Evolutionary conservation across 2,888 invertebrate genomes (phyloP).

Genomic region (Pyrrhia umbra): DNA sequence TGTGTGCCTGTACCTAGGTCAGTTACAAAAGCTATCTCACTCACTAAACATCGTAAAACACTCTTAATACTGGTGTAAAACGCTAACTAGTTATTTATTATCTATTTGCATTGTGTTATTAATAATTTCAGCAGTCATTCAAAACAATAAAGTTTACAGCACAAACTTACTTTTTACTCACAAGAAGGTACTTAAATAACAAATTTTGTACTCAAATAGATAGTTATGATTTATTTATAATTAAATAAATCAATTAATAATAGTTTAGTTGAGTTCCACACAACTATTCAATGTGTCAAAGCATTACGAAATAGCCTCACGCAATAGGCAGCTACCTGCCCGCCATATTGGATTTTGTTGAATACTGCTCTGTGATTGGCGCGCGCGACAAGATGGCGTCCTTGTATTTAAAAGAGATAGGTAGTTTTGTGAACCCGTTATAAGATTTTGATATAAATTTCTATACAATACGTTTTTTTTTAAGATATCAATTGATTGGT

Average conservation of each 20-base stretch:
- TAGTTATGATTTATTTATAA: too few relatives aligned
- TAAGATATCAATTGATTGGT: too few relatives aligned
- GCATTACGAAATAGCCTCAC: conserved; percentile 80
- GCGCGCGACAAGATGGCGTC: conserved; percentile 82
- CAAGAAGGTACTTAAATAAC: too few relatives aligned
- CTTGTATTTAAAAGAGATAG: conserved; percentile 66
- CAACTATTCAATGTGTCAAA: conserved; percentile 71
- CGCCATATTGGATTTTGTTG: conserved; percentile 81
- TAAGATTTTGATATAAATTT: conserved; percentile 42
- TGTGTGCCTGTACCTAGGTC: conserved; percentile 59
- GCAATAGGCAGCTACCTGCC: conserved; percentile 69
- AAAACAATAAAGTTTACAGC: conserved; percentile 15
- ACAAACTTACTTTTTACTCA: not conserved
- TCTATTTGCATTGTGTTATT: conserved; percentile 32
- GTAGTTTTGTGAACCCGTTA: conserved; percentile 65
- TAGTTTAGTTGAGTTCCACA: conserved; percentile 54
- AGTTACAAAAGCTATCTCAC: conserved; percentile 57
- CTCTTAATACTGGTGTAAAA: conserved; percentile 51
- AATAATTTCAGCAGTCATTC: conserved; percentile 23
- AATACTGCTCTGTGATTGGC: conserved; percentile 81
- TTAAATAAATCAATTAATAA: conserved; percentile 19
- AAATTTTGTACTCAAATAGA: too few relatives aligned
- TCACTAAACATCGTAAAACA: conserved; percentile 46
- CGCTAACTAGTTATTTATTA: conserved; percentile 48
- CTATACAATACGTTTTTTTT: not conserved